phyloP scores from a whole-genome alignment of 92 coral and sea anemone genomes.

The Epizoanthus illoricatus region DNA sequence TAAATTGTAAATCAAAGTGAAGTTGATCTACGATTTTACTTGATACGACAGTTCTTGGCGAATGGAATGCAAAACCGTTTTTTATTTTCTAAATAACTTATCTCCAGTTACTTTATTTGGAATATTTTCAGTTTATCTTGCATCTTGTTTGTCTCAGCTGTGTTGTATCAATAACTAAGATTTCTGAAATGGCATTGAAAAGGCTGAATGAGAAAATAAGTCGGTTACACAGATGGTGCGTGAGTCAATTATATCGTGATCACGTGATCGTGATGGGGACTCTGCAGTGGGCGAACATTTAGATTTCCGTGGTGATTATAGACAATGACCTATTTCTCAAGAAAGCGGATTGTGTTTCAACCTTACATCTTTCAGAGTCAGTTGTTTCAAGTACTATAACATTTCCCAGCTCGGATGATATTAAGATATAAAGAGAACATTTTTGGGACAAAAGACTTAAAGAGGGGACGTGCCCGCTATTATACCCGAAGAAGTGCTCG shows the following conservation, averaged over 20 bases:
- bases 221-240: conserved; percentile 11
- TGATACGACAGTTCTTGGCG: conserved; percentile 6
- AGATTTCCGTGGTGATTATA: not conserved
- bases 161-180: not conserved
- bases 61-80: too few species aligned
- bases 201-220: not conserved
- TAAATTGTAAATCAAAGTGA: conserved; percentile 33
- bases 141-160: conserved; percentile 12
- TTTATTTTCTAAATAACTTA: too few species aligned
- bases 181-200: not conserved
- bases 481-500: not conserved
- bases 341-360: not conserved
- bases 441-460: too few species aligned
- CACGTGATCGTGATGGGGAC: conserved; percentile 14
- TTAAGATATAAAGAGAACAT: too few species aligned
- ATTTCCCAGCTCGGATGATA: not conserved
- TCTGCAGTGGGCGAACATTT: not conserved
- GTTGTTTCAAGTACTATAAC: not conserved
- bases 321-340: not conserved
- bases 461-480: too few species aligned
- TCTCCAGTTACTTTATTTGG: not conserved
- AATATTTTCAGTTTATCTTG: not conserved
- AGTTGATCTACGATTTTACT: conserved; percentile 19
- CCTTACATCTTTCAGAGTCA: not conserved
- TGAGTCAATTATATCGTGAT: not conserved